Percentiles rank a stretch among this genome's conserved stretches.
phyloP scores from a whole-genome alignment of 2,888 invertebrate genomes.

The Himalopsyche kuldschensis region DNA sequence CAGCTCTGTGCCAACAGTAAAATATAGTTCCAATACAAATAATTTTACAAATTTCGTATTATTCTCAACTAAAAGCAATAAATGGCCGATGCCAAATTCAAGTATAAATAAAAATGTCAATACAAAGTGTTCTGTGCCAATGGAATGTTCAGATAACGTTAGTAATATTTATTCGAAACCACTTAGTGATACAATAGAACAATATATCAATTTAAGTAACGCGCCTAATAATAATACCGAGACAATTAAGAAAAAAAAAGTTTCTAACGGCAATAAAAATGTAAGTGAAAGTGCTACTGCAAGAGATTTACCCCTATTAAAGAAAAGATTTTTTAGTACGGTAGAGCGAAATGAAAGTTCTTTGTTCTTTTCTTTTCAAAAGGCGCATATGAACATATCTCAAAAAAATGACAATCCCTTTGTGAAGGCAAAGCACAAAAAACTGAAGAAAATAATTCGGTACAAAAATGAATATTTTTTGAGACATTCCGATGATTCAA shows the following conservation, averaged over 20 bases:
- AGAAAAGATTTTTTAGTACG: conserved; percentile 6
- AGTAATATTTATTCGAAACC: neutral
- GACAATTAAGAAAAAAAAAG: neutral
- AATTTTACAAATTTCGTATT: neutral
- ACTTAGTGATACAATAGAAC: neutral
- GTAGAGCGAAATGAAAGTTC: neutral
- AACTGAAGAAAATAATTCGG: neutral
- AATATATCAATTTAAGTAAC: neutral
- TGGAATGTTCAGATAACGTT: conserved; percentile 19
- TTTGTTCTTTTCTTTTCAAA: neutral
- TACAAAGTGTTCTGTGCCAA: conserved; percentile 31
- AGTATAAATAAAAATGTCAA: conserved; percentile 23
- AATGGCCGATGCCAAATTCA: conserved; percentile 5
- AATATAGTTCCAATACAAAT: neutral
- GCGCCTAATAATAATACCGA: neutral
- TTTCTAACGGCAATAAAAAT: neutral
- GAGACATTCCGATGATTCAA: neutral
- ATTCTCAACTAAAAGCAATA: conserved; percentile 27
- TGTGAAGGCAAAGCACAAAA: conserved; percentile 4
- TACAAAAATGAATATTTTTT: neutral
- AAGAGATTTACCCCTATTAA: neutral
- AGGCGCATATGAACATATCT: neutral
- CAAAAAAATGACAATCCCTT: conserved; percentile 10
- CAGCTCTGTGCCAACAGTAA: conserved; percentile 13
- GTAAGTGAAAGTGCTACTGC: neutral